Evolutionary conservation across 2,797 vertebrate species (phyloP).

Genomic region (Holocentrus rufus): DNA sequence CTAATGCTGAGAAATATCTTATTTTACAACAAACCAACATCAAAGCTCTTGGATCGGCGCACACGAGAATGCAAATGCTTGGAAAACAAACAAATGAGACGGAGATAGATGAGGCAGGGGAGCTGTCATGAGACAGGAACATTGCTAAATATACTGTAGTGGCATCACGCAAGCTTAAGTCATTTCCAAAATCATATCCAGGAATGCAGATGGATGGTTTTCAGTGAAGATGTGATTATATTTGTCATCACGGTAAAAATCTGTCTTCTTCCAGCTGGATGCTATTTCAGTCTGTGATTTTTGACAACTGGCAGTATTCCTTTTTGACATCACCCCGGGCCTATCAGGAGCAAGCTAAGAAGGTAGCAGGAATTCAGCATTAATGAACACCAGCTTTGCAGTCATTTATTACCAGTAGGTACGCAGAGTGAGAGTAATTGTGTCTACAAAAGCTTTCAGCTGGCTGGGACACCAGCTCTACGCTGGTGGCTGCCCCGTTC

Average conservation of each 20-base stretch:
- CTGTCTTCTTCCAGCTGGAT: slow-evolving; percentile 68
- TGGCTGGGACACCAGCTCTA: slow-evolving; percentile 27
- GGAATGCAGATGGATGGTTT: slow-evolving; percentile 67
- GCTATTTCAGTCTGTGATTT: slow-evolving; percentile 60
- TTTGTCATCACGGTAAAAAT: slow-evolving; percentile 65
- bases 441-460: slow-evolving; percentile 19
- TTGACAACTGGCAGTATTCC: slow-evolving; percentile 64
- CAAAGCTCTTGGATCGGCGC: slow-evolving; percentile 3
- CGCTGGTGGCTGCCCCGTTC: slow-evolving; percentile 39
- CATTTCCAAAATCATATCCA: slow-evolving; percentile 72
- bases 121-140: slow-evolving; percentile 35
- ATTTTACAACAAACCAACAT: slow-evolving; percentile 15
- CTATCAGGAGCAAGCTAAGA: slow-evolving; percentile 40
- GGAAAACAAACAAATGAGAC: slow-evolving; percentile 15
- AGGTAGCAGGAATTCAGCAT: slow-evolving; percentile 33
- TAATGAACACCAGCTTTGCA: slow-evolving; percentile 51
- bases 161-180: slow-evolving; percentile 76
- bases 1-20: slow-evolving; percentile 7
- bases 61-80: slow-evolving; percentile 17
- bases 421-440: slow-evolving; percentile 12
- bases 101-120: slow-evolving; percentile 19
- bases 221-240: slow-evolving; percentile 68
- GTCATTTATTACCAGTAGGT: slow-evolving; percentile 31
- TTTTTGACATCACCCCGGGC: slow-evolving; percentile 61
- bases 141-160: slow-evolving; percentile 49